These are phyloP conservation scores for Remorina albescens DNA, from an alignment of 2,797 vertebrate species.

Conservation along the genomic window DNA sequence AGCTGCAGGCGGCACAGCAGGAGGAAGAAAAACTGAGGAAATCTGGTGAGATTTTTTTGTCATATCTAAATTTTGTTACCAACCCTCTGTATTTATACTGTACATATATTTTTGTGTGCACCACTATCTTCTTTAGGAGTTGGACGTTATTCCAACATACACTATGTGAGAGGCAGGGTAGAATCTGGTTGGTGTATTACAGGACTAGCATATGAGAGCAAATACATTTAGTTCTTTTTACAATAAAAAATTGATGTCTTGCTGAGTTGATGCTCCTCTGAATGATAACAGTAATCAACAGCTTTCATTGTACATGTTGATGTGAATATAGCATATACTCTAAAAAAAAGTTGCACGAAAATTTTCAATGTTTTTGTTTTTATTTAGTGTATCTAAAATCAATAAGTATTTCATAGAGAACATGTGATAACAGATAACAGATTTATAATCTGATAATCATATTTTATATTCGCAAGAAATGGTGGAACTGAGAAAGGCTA, in stretches of 20 bases:
- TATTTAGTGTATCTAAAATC: not conserved
- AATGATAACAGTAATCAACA: too few relatives aligned
- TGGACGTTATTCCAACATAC: conserved; percentile 1
- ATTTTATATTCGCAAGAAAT: conserved; percentile 62
- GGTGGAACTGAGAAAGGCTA: conserved; percentile 80
- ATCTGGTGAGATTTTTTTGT: conserved; percentile 61
- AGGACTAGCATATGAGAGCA: not conserved
- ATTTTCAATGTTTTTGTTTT: too few relatives aligned
- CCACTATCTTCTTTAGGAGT: not conserved
- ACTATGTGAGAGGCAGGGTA: not conserved
- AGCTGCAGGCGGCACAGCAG: conserved; percentile 76
- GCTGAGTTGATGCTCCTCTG: too few relatives aligned
- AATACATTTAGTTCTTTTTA: too few relatives aligned
- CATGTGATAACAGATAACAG: not conserved
- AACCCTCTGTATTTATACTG: too few relatives aligned
- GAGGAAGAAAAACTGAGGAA: conserved; percentile 77
- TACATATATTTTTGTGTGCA: too few relatives aligned
- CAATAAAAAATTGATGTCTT: too few relatives aligned
- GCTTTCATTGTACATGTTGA: too few relatives aligned
- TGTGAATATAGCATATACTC: too few relatives aligned
- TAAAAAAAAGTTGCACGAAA: not conserved
- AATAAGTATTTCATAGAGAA: not conserved
- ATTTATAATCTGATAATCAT: not conserved
- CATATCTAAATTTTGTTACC: too few relatives aligned
- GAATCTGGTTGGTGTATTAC: not conserved